phyloP scores from a whole-genome alignment of 2,113 vertebrate species.

The Macrotis lagotis region DNA sequence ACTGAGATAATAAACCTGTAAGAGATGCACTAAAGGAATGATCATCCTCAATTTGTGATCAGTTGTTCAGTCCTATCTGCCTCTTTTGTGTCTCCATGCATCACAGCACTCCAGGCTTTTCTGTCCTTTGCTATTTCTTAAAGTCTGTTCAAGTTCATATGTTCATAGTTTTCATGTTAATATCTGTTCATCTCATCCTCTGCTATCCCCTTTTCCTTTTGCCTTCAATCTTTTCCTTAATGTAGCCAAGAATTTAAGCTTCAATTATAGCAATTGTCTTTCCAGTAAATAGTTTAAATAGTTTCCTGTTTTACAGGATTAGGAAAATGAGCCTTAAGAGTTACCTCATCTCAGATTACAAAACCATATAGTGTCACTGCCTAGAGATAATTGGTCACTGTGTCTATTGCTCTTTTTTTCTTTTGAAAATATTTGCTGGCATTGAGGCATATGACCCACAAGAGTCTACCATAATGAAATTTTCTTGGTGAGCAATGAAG shows the following conservation, averaged over 20 bases:
- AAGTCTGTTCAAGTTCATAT: neutral
- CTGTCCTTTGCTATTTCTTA: neutral
- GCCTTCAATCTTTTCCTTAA: neutral
- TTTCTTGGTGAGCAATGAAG: slow-evolving; percentile 16
- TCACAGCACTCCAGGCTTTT: neutral
- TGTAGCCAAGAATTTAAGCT: neutral
- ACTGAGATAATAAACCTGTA: neutral
- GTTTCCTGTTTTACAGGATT: neutral
- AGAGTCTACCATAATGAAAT: slow-evolving; percentile 15
- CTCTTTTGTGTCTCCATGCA: neutral
- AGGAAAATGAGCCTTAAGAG: neutral
- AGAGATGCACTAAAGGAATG: neutral
- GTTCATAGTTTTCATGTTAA: neutral
- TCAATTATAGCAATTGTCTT: neutral
- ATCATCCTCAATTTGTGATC: neutral
- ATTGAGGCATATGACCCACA: neutral
- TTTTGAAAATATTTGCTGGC: slow-evolving; percentile 26
- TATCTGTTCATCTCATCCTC: neutral
- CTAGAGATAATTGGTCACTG: neutral
- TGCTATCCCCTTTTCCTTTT: neutral
- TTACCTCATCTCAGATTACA: neutral
- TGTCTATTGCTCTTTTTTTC: slow-evolving; percentile 29
- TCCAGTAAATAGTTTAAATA: neutral
- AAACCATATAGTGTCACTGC: neutral
- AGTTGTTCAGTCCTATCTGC: neutral